Evolutionary conservation across 2,888 invertebrate species (phyloP).

Genomic region (Ceriagrion tenellum): DNA sequence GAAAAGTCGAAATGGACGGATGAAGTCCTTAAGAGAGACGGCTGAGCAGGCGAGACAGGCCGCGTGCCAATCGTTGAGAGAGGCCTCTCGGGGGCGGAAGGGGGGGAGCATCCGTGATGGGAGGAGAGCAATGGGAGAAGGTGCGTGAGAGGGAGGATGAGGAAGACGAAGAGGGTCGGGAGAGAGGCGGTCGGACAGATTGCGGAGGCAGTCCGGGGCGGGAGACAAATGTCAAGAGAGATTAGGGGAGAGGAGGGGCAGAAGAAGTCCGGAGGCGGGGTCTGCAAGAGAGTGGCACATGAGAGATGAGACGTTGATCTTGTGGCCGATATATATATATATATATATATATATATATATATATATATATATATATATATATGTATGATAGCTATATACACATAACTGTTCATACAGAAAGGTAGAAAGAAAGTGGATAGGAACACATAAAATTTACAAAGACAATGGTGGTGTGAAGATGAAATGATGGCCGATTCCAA

Average conservation of each 20-base stretch:
- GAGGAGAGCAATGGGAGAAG: background rate
- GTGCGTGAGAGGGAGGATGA: background rate
- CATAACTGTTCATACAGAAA: too few species aligned
- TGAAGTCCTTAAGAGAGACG: conserved; percentile 12
- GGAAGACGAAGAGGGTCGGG: background rate
- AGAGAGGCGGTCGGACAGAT: background rate
- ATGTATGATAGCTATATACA: too few species aligned
- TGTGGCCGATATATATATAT: background rate
- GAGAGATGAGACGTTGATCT: background rate
- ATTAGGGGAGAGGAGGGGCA: background rate
- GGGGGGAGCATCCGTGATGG: background rate
- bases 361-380: too few species aligned
- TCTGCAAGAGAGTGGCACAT: background rate
- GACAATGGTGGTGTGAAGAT: too few species aligned
- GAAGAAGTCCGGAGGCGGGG: background rate
- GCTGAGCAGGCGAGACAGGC: conserved; percentile 47
- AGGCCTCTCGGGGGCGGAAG: background rate
- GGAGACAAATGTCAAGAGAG: conserved; percentile 15
- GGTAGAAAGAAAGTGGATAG: too few species aligned
- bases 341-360: too few species aligned
- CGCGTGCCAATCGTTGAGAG: conserved; percentile 3
- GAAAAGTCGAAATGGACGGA: background rate
- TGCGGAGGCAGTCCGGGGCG: background rate
- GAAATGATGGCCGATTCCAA: too few species aligned
- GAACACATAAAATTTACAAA: too few species aligned